Evolutionary conservation across 35 echinoderm and acorn worm genomes (phyloP).

Genomic region (Chiridota heheva): DNA sequence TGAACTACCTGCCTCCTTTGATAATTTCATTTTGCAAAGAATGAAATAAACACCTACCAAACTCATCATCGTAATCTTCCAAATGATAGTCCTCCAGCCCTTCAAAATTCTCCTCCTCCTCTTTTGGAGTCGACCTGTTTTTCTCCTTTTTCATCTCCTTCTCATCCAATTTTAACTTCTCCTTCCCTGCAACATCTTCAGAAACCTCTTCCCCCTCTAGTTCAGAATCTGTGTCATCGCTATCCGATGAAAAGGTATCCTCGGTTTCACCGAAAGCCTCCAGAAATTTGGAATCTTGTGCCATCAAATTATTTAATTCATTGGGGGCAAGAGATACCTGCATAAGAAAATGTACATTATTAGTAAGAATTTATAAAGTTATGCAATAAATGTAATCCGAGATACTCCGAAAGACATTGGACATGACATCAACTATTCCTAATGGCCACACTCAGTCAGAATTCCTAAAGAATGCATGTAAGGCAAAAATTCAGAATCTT

Average conservation of each 20-base stretch:
- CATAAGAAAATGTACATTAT: background rate
- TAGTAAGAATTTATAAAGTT: background rate
- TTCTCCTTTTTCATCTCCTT: background rate
- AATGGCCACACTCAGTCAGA: too few species aligned
- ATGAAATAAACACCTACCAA: background rate
- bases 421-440: too few species aligned
- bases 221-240: slow-evolving; percentile 26
- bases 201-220: too few species aligned
- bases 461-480: too few species aligned
- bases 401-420: too few species aligned
- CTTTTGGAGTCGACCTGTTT: too few species aligned
- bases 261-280: background rate
- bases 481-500: too few species aligned
- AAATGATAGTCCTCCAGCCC: slow-evolving; percentile 43
- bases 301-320: slow-evolving; percentile 3
- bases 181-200: background rate
- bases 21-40: background rate
- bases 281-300: background rate
- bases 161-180: background rate
- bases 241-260: slow-evolving; percentile 37
- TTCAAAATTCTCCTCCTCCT: slow-evolving; percentile 24
- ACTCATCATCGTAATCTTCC: slow-evolving; percentile 49
- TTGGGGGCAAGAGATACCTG: background rate
- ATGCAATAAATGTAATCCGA: too few species aligned
- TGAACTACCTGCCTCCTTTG: slow-evolving; percentile 1